Conservation (phyloP, 2,113 vertebrate species). For the Canis aureus region DNA sequence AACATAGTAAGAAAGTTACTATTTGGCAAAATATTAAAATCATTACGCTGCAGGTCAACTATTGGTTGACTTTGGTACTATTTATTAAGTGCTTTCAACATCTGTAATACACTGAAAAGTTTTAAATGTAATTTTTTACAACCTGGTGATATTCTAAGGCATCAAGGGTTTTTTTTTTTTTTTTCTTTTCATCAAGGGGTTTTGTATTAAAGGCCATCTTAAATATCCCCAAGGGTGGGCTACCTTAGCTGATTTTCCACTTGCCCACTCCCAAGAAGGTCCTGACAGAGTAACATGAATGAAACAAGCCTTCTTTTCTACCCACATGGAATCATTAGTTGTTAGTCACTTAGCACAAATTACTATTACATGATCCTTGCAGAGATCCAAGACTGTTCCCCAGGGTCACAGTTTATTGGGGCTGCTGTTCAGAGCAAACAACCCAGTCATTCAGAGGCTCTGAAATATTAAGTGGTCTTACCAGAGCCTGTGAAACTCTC, state of each 20-base stretch:
- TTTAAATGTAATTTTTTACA: slow-evolving; percentile 29
- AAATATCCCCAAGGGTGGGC: background rate
- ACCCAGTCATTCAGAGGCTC: background rate
- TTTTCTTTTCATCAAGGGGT: background rate
- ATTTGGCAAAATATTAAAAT: background rate
- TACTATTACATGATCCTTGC: background rate
- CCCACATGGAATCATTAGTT: background rate
- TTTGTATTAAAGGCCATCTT: slow-evolving; percentile 17
- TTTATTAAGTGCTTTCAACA: background rate
- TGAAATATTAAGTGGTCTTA: background rate
- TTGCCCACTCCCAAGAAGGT: background rate
- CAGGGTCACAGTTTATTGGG: background rate
- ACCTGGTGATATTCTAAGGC: background rate
- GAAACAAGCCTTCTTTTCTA: background rate
- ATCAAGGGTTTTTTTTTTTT: background rate
- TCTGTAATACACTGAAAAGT: background rate
- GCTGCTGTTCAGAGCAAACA: background rate
- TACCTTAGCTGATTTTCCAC: background rate
- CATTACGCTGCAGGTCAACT: background rate
- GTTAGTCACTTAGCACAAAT: background rate
- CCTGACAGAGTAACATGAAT: background rate
- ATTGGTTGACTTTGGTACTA: background rate
- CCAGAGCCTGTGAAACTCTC: background rate
- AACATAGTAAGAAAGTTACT: background rate
- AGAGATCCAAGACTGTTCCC: background rate